Percentiles rank a stretch among this genome's conserved stretches.
These are phyloP conservation scores for Corythornis vintsioides DNA, from an alignment of 2,113 vertebrate species.

Conservation along the genomic window DNA sequence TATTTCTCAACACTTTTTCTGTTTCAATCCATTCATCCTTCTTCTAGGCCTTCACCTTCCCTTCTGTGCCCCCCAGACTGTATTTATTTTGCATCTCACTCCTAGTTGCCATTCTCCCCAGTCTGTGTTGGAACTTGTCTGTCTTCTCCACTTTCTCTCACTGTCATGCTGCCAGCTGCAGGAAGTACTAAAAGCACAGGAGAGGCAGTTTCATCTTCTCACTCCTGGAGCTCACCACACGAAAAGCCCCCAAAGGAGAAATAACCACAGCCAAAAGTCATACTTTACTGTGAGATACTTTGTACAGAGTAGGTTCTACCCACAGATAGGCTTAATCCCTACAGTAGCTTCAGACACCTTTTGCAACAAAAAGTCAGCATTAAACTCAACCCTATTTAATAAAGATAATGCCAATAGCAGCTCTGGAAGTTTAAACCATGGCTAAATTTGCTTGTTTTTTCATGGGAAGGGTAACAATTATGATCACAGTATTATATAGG, in stretches of 20 bases:
- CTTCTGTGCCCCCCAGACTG: background rate
- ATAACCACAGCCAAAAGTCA: background rate
- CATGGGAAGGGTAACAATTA: background rate
- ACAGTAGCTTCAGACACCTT: background rate
- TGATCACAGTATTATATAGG: background rate
- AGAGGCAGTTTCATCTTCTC: background rate
- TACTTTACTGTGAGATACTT: background rate
- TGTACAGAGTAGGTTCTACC: background rate
- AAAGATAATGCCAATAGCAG: background rate
- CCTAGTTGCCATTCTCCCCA: background rate
- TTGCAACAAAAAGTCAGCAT: background rate
- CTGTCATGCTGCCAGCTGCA: background rate
- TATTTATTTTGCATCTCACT: background rate
- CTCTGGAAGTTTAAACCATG: background rate
- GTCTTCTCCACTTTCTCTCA: background rate
- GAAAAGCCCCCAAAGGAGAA: background rate
- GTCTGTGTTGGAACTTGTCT: background rate
- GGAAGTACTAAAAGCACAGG: background rate
- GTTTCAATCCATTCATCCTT: background rate
- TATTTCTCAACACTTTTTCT: background rate
- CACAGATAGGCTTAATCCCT: background rate
- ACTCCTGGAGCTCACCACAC: rapidly evolving
- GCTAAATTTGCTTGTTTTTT: background rate
- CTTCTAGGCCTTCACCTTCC: background rate
- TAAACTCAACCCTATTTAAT: background rate